Percentiles rank a stretch among this genome's conserved stretches.
Evolutionary conservation across 2,888 invertebrate genomes (phyloP).

Genomic region (Andrena chrysosceles): DNA sequence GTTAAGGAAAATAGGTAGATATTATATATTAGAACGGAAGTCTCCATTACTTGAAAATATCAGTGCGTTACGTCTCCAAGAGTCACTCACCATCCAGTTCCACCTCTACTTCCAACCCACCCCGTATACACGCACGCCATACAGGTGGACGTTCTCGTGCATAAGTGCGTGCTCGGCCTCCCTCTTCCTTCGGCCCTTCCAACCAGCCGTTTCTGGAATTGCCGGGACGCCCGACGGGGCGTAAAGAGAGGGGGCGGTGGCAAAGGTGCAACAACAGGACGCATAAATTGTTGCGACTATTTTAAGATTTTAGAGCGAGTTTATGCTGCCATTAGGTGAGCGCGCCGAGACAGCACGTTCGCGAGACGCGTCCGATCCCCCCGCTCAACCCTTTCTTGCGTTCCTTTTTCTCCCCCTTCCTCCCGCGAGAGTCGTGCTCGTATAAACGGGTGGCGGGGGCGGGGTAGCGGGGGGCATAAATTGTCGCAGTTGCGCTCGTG

Average conservation of each 20-base stretch:
- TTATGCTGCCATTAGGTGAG: constrained; percentile 80
- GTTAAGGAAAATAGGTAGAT: too few species aligned
- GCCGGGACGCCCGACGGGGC: constrained; percentile 1
- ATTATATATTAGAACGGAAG: too few species aligned
- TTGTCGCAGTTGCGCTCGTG: constrained; percentile 74
- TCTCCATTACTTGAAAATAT: too few species aligned
- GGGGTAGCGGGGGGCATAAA: constrained; percentile 65
- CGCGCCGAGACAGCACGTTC: constrained; percentile 68
- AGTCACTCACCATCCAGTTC: too few species aligned
- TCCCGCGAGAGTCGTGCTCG: constrained; percentile 45
- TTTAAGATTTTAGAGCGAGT: constrained; percentile 83
- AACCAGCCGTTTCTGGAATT: not conserved
- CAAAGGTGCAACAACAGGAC: constrained; percentile 82
- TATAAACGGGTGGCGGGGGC: constrained; percentile 67
- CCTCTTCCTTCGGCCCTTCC: not conserved
- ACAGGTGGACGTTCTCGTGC: constrained; percentile 27
- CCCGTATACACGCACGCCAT: constrained; percentile 18
- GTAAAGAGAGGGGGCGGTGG: constrained; percentile 27
- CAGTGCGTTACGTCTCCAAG: not conserved
- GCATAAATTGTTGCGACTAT: constrained; percentile 84
- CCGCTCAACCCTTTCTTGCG: constrained; percentile 45
- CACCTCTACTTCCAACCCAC: constrained; percentile 1
- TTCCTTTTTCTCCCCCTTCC: constrained; percentile 24
- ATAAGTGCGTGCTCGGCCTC: constrained; percentile 14
- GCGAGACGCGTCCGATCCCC: constrained; percentile 66